Conservation (phyloP, 2,888 invertebrate species). For the Dasypogon diadema region DNA sequence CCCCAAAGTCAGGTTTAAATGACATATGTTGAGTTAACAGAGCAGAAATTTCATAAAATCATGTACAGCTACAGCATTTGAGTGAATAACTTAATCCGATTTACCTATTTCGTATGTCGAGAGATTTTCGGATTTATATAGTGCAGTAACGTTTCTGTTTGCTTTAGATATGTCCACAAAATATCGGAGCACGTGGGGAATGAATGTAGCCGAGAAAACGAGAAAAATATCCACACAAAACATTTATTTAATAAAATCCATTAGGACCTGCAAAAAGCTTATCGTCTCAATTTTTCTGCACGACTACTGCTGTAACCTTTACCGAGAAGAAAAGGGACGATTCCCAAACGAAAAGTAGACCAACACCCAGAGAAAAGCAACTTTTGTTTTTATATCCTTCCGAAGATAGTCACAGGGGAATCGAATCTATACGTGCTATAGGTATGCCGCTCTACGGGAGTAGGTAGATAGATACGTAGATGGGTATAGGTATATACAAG, state of each 20-base stretch:
- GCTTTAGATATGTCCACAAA: not conserved
- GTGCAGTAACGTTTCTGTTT: slow-evolving; percentile 5
- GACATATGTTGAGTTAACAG: not conserved
- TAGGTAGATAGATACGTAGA: too few species aligned
- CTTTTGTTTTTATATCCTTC: slow-evolving; percentile 38
- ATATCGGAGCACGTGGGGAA: not conserved
- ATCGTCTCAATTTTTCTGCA: slow-evolving; percentile 36
- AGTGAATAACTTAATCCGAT: slow-evolving; percentile 11
- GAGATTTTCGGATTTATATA: slow-evolving; percentile 9
- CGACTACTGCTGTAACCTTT: slow-evolving; percentile 10
- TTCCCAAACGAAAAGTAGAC: not conserved
- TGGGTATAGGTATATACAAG: slow-evolving; percentile 17
- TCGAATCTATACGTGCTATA: slow-evolving; percentile 3
- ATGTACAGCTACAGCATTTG: not conserved
- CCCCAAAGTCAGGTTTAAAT: not conserved
- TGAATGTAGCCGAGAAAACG: not conserved
- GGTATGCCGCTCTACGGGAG: not conserved
- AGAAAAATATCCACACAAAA: slow-evolving; percentile 30
- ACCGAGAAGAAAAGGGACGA: slow-evolving; percentile 3
- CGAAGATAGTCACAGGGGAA: slow-evolving; percentile 9
- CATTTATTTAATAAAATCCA: slow-evolving; percentile 50
- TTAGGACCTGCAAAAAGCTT: slow-evolving; percentile 40
- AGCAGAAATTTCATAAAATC: not conserved
- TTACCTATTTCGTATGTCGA: not conserved
- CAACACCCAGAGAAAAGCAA: not conserved